These are phyloP conservation scores for Phlogophora meticulosa DNA, from an alignment of 2,888 invertebrate genomes.

Conservation along the genomic window DNA sequence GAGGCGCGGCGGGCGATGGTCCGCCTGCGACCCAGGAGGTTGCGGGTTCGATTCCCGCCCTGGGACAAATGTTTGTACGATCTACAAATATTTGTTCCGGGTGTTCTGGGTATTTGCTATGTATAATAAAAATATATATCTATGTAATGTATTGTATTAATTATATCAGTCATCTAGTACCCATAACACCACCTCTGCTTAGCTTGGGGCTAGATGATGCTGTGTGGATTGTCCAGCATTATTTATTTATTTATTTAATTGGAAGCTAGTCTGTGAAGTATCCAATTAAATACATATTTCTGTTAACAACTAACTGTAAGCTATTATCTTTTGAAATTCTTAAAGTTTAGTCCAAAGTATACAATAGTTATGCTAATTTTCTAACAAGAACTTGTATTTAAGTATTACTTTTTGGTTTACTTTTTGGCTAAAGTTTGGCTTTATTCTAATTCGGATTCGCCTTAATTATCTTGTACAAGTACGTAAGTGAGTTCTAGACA, in stretches of 20 bases:
- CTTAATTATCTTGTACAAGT: conserved; percentile 42
- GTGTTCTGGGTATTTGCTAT: no score
- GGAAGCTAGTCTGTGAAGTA: neutral
- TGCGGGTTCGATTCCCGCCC: no score
- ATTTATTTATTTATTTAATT: neutral
- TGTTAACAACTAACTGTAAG: conserved; percentile 15
- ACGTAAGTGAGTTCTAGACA: conserved; percentile 35
- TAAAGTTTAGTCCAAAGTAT: conserved; percentile 22
- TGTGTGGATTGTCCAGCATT: neutral
- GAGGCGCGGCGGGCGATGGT: no score
- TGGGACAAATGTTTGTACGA: no score
- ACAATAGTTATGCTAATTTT: conserved; percentile 45
- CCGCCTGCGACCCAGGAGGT: no score
- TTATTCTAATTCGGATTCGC: conserved; percentile 32
- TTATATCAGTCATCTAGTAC: no score
- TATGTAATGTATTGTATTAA: no score
- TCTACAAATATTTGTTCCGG: no score
- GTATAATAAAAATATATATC: no score
- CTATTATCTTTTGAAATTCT: conserved; percentile 1
- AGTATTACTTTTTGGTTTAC: conserved; percentile 41
- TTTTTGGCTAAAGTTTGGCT: conserved; percentile 18
- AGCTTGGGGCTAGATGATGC: no score
- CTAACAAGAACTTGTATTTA: conserved; percentile 18
- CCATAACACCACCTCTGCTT: no score
- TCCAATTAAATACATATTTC: conserved; percentile 22